Conservation (phyloP, 2,888 invertebrate species). For the Nomada ruficornis region DNA sequence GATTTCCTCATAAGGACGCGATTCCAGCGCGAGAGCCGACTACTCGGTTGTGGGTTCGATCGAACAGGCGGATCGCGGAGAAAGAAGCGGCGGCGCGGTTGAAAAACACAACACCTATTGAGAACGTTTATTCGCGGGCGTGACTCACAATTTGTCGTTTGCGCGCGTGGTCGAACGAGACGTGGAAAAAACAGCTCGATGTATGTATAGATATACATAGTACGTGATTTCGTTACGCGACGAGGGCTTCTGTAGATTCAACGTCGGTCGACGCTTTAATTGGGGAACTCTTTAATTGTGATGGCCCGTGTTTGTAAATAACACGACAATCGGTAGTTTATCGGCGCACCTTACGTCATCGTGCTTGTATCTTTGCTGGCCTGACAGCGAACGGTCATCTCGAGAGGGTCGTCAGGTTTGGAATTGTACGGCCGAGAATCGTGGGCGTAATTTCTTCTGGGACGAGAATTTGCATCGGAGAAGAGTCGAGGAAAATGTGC, state of each 20-base stretch:
- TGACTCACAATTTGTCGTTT: slow-evolving; percentile 69
- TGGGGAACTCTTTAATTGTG: slow-evolving; percentile 6
- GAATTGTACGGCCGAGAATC: not conserved
- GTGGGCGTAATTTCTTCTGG: not conserved
- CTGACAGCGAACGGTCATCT: slow-evolving; percentile 17
- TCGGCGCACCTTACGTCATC: slow-evolving; percentile 44
- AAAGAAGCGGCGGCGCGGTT: not conserved
- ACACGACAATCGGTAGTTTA: slow-evolving; percentile 34
- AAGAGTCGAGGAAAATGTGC: not conserved
- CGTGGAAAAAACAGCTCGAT: not conserved
- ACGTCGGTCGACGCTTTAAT: not conserved
- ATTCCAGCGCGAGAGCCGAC: slow-evolving; percentile 1
- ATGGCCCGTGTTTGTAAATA: slow-evolving; percentile 20
- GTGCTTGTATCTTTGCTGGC: slow-evolving; percentile 32
- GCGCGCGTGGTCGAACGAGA: slow-evolving; percentile 25
- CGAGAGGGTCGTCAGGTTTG: not conserved
- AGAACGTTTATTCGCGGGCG: slow-evolving; percentile 71
- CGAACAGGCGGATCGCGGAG: slow-evolving; percentile 3
- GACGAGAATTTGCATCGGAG: not conserved
- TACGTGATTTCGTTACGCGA: not conserved
- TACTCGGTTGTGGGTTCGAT: slow-evolving; percentile 13
- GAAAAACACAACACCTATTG: slow-evolving; percentile 19
- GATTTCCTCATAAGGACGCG: slow-evolving; percentile 62
- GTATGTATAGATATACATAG: not conserved
- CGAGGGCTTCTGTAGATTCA: not conserved